Base-by-base conservation (phyloP, 2,888 invertebrate species). In the Lithophane socia region DNA sequence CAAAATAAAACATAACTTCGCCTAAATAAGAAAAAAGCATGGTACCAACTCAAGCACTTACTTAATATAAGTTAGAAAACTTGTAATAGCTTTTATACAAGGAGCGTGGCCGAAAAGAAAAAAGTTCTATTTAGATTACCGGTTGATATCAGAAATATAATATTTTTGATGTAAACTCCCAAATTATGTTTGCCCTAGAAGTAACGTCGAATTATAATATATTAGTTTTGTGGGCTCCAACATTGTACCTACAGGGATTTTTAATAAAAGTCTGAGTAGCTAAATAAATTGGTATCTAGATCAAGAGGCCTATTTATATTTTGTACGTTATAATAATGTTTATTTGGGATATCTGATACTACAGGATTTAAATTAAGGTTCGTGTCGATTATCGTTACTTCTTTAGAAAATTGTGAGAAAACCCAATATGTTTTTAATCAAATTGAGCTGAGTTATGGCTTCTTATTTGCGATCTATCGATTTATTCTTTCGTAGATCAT, bases 51-150 rank as follows among this genome's bases (percentile, higher is more conserved):
- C 29, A 78, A 79, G 84, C 69, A 75, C 78, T 88, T 85, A 85
- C 83, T 86, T 89, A 85, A 88, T 89, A 88, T 85, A 89, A 89
- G 83, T 88, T 86, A 65, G 68, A 42, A 78, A 87, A 88, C 86
- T 88, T 60, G 78, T 89, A 80, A 86, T 87, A 85, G 79, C 78
- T 83, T 86, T 79, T 74, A 76, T 82, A 78, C 76, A 16, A 47
- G 64, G 52, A 78, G 24, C 69, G 58, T 71, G 73, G 65, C 49
- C 67, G 67, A 80, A 82, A 84, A 81, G 74, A 82, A 80, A 87
- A 84, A 88, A 77, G 67, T 87, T 87, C 9, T 75, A 52, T 84
- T 88, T 80, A 82, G 67, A 86, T 80, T 83, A 73, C 71, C n/a
- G 73, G 44, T 56, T 78, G 75, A 83, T 87, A 85, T 77, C 61